A percentile compares a stretch with the other conserved stretches of the same genome.
Evolutionary conservation across 1,140 invertebrate genomes (phyloP).

Genomic region (Olivierus martensii): DNA sequence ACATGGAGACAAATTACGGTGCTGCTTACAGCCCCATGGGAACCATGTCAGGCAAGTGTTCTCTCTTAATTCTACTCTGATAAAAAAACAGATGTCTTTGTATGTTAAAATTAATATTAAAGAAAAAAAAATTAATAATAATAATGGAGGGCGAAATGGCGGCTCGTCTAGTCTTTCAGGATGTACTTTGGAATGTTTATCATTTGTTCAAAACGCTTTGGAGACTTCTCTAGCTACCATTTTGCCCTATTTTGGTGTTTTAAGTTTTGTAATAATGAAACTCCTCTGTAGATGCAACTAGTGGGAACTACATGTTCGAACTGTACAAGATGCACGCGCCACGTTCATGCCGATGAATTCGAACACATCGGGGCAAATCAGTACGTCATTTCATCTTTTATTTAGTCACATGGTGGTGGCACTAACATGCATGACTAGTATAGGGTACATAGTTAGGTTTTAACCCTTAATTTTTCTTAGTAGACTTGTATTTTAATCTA

Average conservation of each 20-base stretch:
- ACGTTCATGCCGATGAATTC: conserved; percentile 4
- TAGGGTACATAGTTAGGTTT: too few species aligned
- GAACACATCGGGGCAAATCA: not conserved
- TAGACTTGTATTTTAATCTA: too few species aligned
- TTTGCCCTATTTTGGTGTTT: not conserved
- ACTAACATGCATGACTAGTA: too few species aligned
- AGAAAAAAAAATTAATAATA: not conserved
- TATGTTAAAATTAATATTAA: not conserved
- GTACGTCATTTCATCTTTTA: conserved; percentile 5
- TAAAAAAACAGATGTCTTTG: conserved; percentile 20
- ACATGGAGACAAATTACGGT: conserved; percentile 25
- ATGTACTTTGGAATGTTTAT: not conserved
- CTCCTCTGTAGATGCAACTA: conserved; percentile 1
- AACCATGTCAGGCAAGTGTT: conserved; percentile 18
- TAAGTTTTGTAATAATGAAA: not conserved
- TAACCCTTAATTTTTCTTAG: too few species aligned
- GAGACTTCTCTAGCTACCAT: not conserved
- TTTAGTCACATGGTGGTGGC: conserved; percentile 1
- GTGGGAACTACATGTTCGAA: conserved; percentile 3
- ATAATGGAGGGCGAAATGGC: not conserved
- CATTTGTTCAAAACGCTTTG: not conserved
- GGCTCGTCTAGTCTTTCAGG: too few species aligned
- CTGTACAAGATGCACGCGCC: conserved; percentile 10
- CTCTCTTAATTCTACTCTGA: conserved; percentile 10
- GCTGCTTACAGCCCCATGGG: conserved; percentile 23